These are phyloP conservation scores for Liopterus haemorrhoidalis DNA, from an alignment of 2,888 invertebrate genomes.

Conservation along the genomic window DNA sequence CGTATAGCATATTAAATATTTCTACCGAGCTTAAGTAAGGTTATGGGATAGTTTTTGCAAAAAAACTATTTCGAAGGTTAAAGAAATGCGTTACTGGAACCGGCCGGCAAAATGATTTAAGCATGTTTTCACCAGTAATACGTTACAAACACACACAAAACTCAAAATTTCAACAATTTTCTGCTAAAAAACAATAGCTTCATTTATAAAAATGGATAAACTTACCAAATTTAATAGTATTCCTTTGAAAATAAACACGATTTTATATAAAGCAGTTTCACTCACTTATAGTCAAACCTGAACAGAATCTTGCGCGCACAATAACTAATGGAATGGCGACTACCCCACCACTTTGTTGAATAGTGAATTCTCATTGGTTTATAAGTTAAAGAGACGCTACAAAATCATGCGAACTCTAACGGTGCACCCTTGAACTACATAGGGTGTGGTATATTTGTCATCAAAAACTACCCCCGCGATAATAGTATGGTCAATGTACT, in stretches of 20 bases:
- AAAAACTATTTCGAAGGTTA: too few species aligned
- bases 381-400: conserved; percentile 38
- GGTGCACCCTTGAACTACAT: conserved; percentile 21
- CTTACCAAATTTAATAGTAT: conserved; percentile 31
- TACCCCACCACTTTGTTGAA: conserved; percentile 35
- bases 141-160: conserved; percentile 6
- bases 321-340: conserved; percentile 43
- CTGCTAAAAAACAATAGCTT: conserved; percentile 15
- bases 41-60: too few species aligned
- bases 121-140: conserved; percentile 15
- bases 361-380: conserved; percentile 36
- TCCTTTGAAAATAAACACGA: conserved; percentile 36
- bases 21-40: too few species aligned
- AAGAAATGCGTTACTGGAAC: too few species aligned
- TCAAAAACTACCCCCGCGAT: too few species aligned
- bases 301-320: conserved; percentile 43
- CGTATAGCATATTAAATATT: too few species aligned
- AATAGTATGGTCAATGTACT: too few species aligned
- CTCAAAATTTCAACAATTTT: conserved; percentile 1
- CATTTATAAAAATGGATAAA: conserved; percentile 23
- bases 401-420: conserved; percentile 35
- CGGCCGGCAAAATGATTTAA: conserved; percentile 17
- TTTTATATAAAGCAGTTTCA: conserved; percentile 34
- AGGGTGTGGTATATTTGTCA: conserved; percentile 36
- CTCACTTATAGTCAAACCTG: conserved; percentile 37